These are phyloP conservation scores for Drosophila imparisetae DNA, from an alignment of 2,888 invertebrate genomes.

Conservation along the genomic window DNA sequence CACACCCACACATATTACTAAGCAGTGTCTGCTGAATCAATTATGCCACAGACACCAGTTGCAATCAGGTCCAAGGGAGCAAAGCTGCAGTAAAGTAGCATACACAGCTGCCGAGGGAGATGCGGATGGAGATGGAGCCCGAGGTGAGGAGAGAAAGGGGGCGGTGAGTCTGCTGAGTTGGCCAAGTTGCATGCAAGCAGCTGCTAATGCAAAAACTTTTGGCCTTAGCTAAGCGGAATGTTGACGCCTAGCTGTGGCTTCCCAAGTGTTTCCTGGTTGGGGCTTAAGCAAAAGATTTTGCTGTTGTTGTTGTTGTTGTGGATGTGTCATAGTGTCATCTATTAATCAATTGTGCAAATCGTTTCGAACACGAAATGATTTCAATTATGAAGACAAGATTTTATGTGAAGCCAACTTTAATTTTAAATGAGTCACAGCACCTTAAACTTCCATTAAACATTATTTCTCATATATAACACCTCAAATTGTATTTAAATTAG, in stretches of 20 bases:
- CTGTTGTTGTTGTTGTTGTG: not conserved
- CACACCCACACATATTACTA: constrained; percentile 9
- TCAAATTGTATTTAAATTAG: not conserved
- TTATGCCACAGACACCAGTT: constrained; percentile 75
- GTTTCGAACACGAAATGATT: constrained; percentile 14
- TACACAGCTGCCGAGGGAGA: constrained; percentile 1
- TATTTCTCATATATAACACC: not conserved
- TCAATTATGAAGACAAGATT: constrained; percentile 5
- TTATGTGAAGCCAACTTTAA: not conserved
- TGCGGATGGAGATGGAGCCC: not conserved
- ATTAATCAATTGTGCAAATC: constrained; percentile 45
- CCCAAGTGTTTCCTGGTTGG: not conserved
- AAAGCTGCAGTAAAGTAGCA: constrained; percentile 33
- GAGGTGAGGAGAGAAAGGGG: not conserved
- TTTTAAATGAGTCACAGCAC: not conserved
- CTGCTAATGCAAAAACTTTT: constrained; percentile 74
- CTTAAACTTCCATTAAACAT: not conserved
- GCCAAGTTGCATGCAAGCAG: constrained; percentile 57
- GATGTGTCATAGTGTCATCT: constrained; percentile 24
- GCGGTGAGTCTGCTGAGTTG: constrained; percentile 35
- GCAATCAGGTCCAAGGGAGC: constrained; percentile 44
- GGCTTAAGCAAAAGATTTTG: not conserved
- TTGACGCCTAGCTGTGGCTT: constrained; percentile 51
- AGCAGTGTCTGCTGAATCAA: constrained; percentile 69
- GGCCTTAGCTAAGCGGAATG: constrained; percentile 52